Evolutionary conservation across 2,888 invertebrate species (phyloP).

Genomic region (Diaprepes abbreviatus): DNA sequence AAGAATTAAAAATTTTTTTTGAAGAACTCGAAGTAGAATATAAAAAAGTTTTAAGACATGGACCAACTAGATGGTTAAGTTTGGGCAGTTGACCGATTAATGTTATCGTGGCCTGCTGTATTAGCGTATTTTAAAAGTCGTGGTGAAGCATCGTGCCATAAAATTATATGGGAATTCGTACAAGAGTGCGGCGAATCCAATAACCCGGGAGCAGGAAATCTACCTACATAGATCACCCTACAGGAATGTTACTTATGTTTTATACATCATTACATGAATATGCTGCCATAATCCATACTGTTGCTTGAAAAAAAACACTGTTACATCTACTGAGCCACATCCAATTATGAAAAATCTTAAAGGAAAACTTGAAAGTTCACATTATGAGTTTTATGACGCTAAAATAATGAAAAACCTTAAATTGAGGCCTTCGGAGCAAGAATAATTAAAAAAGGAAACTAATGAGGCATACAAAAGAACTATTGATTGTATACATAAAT

Average conservation of each 20-base stretch:
- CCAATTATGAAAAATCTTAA: neutral
- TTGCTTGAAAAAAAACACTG: neutral
- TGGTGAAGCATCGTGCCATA: neutral
- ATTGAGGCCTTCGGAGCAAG: neutral
- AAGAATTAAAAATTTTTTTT: slow-evolving; percentile 48
- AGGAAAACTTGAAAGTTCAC: neutral
- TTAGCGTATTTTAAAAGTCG: neutral
- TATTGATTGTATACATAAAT: neutral
- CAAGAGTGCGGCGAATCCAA: neutral
- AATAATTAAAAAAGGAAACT: neutral
- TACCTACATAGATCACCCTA: neutral
- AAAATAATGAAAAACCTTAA: neutral
- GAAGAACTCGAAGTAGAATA: slow-evolving; percentile 33
- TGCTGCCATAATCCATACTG: neutral
- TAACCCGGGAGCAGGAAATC: neutral
- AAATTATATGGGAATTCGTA: neutral
- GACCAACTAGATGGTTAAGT: no score
- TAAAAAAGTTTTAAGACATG: slow-evolving; percentile 3
- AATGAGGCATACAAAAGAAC: neutral
- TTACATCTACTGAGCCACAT: neutral
- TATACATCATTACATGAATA: neutral
- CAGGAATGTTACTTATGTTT: neutral
- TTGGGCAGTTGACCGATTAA: no score
- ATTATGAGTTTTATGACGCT: neutral
- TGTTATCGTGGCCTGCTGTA: no score